phyloP scores from a whole-genome alignment of 2,797 vertebrate species.

The Sebastes paucispinis region DNA sequence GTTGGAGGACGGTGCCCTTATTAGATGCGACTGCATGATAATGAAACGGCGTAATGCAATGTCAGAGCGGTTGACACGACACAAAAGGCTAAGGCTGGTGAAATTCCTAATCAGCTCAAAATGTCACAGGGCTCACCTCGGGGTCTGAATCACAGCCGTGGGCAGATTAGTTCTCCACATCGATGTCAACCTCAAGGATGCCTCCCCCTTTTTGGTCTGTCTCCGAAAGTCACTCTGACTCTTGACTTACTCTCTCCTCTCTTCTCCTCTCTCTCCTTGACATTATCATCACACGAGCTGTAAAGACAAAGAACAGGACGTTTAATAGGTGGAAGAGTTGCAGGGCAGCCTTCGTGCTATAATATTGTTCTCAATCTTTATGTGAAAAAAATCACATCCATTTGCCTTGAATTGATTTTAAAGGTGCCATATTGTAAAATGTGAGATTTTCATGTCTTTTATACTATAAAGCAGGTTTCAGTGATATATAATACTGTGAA shows the following conservation, averaged over 20 bases:
- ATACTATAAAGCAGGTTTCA: too few relatives aligned
- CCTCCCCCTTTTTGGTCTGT: constrained; percentile 40
- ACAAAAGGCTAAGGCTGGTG: constrained; percentile 74
- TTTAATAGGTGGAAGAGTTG: not conserved
- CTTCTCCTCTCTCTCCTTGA: not conserved
- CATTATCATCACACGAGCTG: constrained; percentile 3
- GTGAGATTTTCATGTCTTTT: too few relatives aligned
- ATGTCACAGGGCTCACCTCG: constrained; percentile 76
- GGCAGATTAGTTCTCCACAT: constrained; percentile 66
- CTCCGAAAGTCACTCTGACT: constrained; percentile 43
- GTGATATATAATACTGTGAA: too few relatives aligned
- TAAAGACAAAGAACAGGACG: not conserved
- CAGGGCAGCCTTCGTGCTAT: not conserved
- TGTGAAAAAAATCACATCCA: not conserved
- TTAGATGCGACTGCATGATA: constrained; percentile 82
- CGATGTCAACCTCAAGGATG: constrained; percentile 66
- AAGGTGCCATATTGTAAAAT: too few relatives aligned
- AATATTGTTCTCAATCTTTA: not conserved
- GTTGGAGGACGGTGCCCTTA: constrained; percentile 69
- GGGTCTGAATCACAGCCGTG: constrained; percentile 64
- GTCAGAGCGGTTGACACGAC: constrained; percentile 77
- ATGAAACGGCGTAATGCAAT: constrained; percentile 78
- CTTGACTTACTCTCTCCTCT: constrained; percentile 24
- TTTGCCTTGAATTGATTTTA: not conserved
- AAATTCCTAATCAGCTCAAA: constrained; percentile 82